Evolutionary conservation across 2,888 invertebrate species (phyloP), one percentile per base, ranked within the genome.

Genomic region (Acanthosepion pharaonis): DNA sequence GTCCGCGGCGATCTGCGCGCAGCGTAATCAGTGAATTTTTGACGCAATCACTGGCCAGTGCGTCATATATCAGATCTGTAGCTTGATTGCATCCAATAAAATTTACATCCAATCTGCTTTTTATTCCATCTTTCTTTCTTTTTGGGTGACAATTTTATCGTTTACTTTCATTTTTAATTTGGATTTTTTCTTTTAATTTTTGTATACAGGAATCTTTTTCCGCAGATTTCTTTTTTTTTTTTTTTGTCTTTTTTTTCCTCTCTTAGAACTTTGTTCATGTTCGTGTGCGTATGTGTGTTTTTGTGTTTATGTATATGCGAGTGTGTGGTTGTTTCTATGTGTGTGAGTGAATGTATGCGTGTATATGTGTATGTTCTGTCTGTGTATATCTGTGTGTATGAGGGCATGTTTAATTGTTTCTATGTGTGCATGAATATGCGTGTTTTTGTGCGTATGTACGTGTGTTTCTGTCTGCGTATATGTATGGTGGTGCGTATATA

Each of bases 51-150:
- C 78, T 18, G 78, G 78, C 18, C 18, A 28, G 78, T n/a, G 11
- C 78, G 78, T 78, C 78, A 78, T 78, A 78, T 78, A 78, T 78
- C n/a, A 78, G 78, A 78, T 78, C 78, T n/a, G 9, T 11, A 28
- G n/a, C n/a, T n/a, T n/a, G 78, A 78, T 78, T 78, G n/a, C n/a
- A 78, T 78, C 78, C 78, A 78, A 78, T 78, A 78, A 78, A 78
- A 78, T 78, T 78, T 78, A 78, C 78, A 78, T 78, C 78, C 78
- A n/a, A 78, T 78, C n/a, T 78, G 78, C 8, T n/a, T n/a, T 4
- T 78, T 55, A 20, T 55, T 55, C n/a, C n/a, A 42, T 78, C 9
- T 78, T n/a, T 78, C 9, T 78, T 78, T 78, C n/a, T 5, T 78
- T 78, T 28, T 78, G 6, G 6, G 8, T 28, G 9, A n/a, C 42